Percentiles rank a stretch among this genome's conserved stretches.
These are phyloP conservation scores for Apantesis nais DNA, from an alignment of 2,888 invertebrate species.

Conservation along the genomic window DNA sequence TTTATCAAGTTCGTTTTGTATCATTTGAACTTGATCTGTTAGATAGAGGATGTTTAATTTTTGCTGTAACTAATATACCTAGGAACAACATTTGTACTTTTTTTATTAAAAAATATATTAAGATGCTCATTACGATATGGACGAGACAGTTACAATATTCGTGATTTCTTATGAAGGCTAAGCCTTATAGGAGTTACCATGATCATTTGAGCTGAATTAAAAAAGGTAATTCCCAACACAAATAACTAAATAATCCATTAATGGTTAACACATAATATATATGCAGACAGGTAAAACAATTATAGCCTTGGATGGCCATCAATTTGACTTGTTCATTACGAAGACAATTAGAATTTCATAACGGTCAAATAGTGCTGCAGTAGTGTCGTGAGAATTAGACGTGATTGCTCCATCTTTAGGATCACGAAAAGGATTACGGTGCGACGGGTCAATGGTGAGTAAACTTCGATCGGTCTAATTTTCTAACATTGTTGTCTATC, in stretches of 20 bases:
- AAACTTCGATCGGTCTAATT: slow-evolving; percentile 57
- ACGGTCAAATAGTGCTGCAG: slow-evolving; percentile 46
- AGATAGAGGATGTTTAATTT: neutral
- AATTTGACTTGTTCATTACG: slow-evolving; percentile 38
- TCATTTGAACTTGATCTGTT: neutral
- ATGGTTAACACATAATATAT: slow-evolving; percentile 4
- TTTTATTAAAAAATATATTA: neutral
- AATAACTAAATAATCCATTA: slow-evolving; percentile 11
- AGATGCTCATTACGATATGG: neutral
- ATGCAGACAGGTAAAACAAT: slow-evolving; percentile 17
- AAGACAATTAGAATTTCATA: slow-evolving; percentile 59
- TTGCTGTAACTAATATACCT: neutral
- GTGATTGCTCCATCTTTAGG: slow-evolving; percentile 57
- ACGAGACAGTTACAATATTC: neutral
- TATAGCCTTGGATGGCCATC: slow-evolving; percentile 14
- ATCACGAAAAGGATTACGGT: slow-evolving; percentile 56
- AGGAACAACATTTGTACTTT: neutral
- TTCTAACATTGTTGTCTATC: slow-evolving; percentile 52
- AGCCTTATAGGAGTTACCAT: neutral
- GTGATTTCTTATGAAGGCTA: neutral
- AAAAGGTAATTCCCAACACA: neutral
- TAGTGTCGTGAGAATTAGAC: slow-evolving; percentile 62
- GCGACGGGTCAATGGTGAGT: slow-evolving; percentile 47
- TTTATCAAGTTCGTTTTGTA: neutral
- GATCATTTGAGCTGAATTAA: neutral